Conservation (phyloP, 1,140 invertebrate species). For the Trachymyrmex cornetzi region DNA sequence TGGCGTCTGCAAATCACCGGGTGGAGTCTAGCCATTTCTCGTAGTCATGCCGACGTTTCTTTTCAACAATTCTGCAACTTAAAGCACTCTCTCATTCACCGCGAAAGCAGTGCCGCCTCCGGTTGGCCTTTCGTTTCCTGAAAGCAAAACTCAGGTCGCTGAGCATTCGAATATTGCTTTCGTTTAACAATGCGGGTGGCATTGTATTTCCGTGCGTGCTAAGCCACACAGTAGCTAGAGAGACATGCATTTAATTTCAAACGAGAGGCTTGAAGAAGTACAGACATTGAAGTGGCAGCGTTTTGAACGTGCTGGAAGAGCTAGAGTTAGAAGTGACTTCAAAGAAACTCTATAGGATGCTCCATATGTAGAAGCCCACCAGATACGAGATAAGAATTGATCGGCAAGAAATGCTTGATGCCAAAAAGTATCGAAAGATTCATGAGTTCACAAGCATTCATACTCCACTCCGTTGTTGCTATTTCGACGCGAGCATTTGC, state of each 20-base stretch:
- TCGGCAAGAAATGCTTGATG: not conserved
- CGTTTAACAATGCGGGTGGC: not conserved
- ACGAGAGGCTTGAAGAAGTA: not conserved
- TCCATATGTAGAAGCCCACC: not conserved
- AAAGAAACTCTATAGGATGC: not conserved
- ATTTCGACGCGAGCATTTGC: not conserved
- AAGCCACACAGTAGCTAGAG: not conserved
- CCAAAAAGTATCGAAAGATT: not conserved
- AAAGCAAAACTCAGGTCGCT: slow-evolving; percentile 15
- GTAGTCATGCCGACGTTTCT: not conserved
- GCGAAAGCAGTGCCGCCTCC: slow-evolving; percentile 8
- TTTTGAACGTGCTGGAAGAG: not conserved
- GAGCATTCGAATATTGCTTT: slow-evolving; percentile 34
- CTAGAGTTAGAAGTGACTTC: slow-evolving; percentile 8
- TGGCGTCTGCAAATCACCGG: not conserved
- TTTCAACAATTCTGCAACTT: not conserved
- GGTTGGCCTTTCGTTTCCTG: not conserved
- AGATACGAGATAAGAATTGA: slow-evolving; percentile 3
- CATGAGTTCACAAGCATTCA: not conserved
- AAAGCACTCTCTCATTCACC: slow-evolving; percentile 15
- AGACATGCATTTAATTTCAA: slow-evolving; percentile 24
- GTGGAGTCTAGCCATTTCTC: not conserved
- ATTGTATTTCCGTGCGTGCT: slow-evolving; percentile 2
- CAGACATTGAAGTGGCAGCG: not conserved
- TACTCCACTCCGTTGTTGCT: not conserved